phyloP scores from a whole-genome alignment of 2,113 vertebrate species.

The Ammodytes marinus region DNA sequence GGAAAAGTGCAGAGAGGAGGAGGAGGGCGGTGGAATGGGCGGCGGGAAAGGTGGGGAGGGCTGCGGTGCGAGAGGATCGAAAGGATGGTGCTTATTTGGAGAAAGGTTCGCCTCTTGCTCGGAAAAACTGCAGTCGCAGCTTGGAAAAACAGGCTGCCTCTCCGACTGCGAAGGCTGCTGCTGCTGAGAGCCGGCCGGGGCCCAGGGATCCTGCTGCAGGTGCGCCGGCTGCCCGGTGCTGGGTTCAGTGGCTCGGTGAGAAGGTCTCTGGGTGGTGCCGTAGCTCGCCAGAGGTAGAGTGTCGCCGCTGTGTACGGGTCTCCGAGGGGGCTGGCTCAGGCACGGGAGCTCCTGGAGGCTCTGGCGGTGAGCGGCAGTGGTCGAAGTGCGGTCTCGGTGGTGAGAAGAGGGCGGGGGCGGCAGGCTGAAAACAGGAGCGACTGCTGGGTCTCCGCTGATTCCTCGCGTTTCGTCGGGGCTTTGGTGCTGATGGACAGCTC shows the following conservation, averaged over 20 bases:
- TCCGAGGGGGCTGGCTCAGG: constrained; percentile 79
- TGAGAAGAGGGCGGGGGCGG: constrained; percentile 83
- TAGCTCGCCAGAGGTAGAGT: constrained; percentile 73
- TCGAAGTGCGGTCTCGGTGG: constrained; percentile 77
- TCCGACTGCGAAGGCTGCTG: constrained; percentile 63
- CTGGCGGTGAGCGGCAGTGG: constrained; percentile 74
- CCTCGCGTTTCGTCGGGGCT: constrained; percentile 64
- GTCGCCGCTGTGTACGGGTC: constrained; percentile 75
- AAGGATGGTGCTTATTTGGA: constrained; percentile 69
- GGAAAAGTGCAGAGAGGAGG: constrained; percentile 69
- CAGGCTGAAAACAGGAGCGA: constrained; percentile 78
- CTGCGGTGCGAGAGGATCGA: constrained; percentile 75
- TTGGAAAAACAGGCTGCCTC: constrained; percentile 76
- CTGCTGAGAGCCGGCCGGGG: constrained; percentile 73
- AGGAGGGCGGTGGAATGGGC: constrained; percentile 73
- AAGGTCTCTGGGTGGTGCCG: constrained; percentile 74
- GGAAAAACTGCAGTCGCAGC: constrained; percentile 83
- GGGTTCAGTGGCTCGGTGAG: constrained; percentile 59
- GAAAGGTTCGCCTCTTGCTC: constrained; percentile 75
- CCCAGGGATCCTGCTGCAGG: constrained; percentile 80
- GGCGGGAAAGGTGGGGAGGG: constrained; percentile 79
- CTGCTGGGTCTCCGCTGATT: constrained; percentile 69
- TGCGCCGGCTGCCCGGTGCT: constrained; percentile 66
- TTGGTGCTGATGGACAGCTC: constrained; percentile 82
- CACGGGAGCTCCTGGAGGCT: constrained; percentile 83